Evolutionary conservation across 2,113 vertebrate species (phyloP), one percentile per base, ranked within the genome.

Genomic region (Eretmochelys imbricata): DNA sequence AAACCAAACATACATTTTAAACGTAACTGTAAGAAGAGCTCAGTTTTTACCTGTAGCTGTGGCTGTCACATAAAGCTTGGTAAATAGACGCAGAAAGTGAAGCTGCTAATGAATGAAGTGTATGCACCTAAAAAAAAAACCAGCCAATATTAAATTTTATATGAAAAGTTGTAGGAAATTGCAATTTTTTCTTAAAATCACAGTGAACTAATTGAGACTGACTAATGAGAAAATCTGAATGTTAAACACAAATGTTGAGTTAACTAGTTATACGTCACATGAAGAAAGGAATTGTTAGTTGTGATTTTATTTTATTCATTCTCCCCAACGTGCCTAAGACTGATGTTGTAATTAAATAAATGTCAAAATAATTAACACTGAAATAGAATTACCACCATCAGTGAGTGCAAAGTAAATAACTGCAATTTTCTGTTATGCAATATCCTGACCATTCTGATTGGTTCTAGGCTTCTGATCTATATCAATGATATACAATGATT

Each of bases 31-130:
- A 92, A 81, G 25, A 92, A 90, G 82, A 89, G 5, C 50, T 78
- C 2, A 3, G 2, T 20, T 92, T 94, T 98, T 99, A 99, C 99
- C 99, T 99, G 99, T 99, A 99, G 98, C 99, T 99, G 95, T 99
- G 99, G 98, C 99, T 99, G 98, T 99, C 99, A 97, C 99, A 99
- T 54, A 99, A 95, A 25, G 99, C 99, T 98, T 99, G 99, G 97
- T 99, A 99, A 98, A 99, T 98, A 82, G 99, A 99, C 81, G 99
- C 99, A 96, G 99, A 99, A 93, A 99, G 98, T 84, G 99, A 99
- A 65, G 99, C 99, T 94, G 99, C 99, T 94, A 99, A 98, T 88
- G 99, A 99, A 98, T 99, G 99, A 94, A 99, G 98, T 35, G 99
- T 98, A 72, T 98, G 98, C 81, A 99, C 99, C 99, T 99, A 89